Evolutionary conservation across 2,113 vertebrate species (phyloP).

Genomic region (Microcebus jonahi): DNA sequence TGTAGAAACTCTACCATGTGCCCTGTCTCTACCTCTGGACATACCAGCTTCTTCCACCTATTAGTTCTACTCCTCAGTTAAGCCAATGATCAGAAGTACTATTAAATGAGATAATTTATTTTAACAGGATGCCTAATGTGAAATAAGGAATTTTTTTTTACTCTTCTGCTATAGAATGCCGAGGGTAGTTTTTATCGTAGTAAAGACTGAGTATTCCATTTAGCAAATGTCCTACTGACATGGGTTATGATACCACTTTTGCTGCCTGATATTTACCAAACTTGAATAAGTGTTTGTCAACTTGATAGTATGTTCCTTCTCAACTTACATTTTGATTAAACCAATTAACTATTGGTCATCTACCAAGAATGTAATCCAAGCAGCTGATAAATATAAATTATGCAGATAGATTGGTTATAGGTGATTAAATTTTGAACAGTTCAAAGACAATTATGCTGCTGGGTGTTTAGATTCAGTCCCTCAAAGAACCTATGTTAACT

Average conservation of each 20-base stretch:
- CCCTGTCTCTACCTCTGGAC: constrained; percentile 64
- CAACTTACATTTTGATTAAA: constrained; percentile 51
- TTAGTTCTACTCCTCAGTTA: neutral
- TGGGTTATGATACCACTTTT: constrained; percentile 54
- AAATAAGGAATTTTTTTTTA: constrained; percentile 56
- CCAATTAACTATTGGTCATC: neutral
- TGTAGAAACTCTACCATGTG: constrained; percentile 13
- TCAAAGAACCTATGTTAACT: constrained; percentile 2
- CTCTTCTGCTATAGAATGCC: constrained; percentile 21
- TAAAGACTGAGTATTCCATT: constrained; percentile 50
- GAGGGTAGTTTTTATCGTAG: constrained; percentile 52
- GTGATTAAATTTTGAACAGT: constrained; percentile 34
- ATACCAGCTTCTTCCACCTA: constrained; percentile 42
- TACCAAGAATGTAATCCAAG: constrained; percentile 31
- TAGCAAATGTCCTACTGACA: constrained; percentile 25
- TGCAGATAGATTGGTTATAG: constrained; percentile 3
- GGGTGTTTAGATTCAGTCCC: constrained; percentile 24
- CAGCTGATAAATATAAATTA: constrained; percentile 22
- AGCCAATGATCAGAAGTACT: neutral
- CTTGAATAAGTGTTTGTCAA: constrained; percentile 51
- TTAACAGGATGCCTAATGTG: constrained; percentile 45
- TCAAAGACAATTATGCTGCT: constrained; percentile 1
- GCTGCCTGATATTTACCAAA: constrained; percentile 53
- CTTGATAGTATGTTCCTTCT: constrained; percentile 37
- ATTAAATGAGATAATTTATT: constrained; percentile 52